Percentiles rank a stretch among this genome's conserved stretches.
Conservation (phyloP, 2,888 invertebrate species). For the Ceraclea dissimilis region DNA sequence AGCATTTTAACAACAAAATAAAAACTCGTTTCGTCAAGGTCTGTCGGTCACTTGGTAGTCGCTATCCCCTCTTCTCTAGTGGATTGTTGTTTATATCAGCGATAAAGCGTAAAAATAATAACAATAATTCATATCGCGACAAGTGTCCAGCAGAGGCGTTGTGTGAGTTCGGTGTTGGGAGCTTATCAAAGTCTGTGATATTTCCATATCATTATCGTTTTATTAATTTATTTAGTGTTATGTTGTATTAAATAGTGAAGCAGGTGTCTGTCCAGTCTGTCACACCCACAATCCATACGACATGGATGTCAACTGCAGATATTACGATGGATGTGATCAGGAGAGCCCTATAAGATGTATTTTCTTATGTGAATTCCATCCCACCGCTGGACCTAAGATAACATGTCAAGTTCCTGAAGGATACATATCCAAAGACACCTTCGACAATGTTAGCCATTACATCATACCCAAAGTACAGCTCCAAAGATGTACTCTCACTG, state of each 20-base stretch:
- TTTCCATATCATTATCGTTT: slow-evolving; percentile 5
- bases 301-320: slow-evolving; percentile 35
- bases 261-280: background rate
- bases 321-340: slow-evolving; percentile 52
- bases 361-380: slow-evolving; percentile 71
- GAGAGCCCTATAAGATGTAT: slow-evolving; percentile 70
- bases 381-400: slow-evolving; percentile 69
- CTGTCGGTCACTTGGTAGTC: background rate
- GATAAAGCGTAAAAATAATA: background rate
- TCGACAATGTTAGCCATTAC: slow-evolving; percentile 75
- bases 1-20: background rate
- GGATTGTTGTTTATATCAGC: background rate
- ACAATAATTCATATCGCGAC: background rate
- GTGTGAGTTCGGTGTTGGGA: background rate
- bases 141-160: background rate
- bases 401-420: slow-evolving; percentile 74
- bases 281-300: background rate
- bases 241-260: background rate
- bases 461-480: slow-evolving; percentile 79
- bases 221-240: slow-evolving; percentile 14
- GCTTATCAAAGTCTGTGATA: slow-evolving; percentile 6
- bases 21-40: slow-evolving; percentile 1
- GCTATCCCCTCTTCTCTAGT: background rate
- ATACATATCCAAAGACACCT: slow-evolving; percentile 71
- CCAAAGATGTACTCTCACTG: slow-evolving; percentile 68